Evolutionary conservation across 2,113 vertebrate species (phyloP).

Genomic region (Lucifuga dentata): DNA sequence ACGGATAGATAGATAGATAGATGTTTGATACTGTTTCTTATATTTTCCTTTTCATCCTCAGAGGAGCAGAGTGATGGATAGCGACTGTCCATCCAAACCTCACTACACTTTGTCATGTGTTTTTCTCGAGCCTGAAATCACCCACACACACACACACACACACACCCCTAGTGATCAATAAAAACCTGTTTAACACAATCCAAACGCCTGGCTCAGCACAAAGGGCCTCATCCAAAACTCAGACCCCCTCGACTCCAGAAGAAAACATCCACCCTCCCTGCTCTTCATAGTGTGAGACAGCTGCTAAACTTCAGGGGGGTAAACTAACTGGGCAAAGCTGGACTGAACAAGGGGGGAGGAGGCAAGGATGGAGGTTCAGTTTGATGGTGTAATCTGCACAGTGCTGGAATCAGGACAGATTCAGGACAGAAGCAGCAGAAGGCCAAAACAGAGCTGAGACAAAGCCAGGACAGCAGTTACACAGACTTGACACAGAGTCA

Average conservation of each 20-base stretch:
- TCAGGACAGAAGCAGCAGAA: too few species aligned
- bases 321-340: conserved; percentile 24
- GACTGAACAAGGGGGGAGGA: background rate
- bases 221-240: conserved; percentile 15
- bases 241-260: conserved; percentile 8
- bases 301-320: conserved; percentile 39
- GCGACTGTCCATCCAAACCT: conserved; percentile 6
- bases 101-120: conserved; percentile 43
- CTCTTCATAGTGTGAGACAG: background rate
- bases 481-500: too few species aligned
- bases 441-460: background rate
- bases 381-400: background rate
- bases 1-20: background rate
- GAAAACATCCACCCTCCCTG: conserved; percentile 20
- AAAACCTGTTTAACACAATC: conserved; percentile 16
- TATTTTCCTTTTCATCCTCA: background rate
- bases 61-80: background rate
- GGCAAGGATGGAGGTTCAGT: background rate
- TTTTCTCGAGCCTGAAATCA: conserved; percentile 27
- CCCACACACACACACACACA: conserved; percentile 7
- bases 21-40: background rate
- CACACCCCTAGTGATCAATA: conserved; percentile 24
- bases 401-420: too few species aligned
- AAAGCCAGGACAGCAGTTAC: background rate
- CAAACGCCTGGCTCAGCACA: conserved; percentile 16